Percentiles rank a stretch among this genome's conserved stretches.
Evolutionary conservation across 1,140 invertebrate species (phyloP).

Genomic region (Stenopsyche tienmushanensis): DNA sequence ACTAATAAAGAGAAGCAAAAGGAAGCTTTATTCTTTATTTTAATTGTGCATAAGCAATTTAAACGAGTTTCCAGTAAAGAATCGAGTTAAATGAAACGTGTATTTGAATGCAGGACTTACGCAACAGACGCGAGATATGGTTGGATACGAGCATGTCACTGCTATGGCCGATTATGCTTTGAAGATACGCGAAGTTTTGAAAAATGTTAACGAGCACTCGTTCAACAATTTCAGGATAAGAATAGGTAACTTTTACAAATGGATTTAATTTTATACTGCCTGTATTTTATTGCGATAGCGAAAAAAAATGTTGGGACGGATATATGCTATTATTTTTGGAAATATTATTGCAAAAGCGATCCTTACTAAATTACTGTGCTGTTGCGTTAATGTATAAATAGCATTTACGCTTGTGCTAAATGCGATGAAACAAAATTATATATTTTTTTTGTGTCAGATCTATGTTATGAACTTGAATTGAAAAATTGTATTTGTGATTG

Average conservation of each 20-base stretch:
- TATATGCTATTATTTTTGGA: too few species aligned
- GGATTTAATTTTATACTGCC: constrained; percentile 3
- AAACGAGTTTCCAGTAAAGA: too few species aligned
- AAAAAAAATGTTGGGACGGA: too few species aligned
- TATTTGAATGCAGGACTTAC: constrained; percentile 65
- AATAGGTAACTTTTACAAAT: constrained; percentile 67
- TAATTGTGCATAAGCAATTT: too few species aligned
- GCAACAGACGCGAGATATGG: constrained; percentile 74
- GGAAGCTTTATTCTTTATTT: background rate
- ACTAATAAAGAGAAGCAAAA: background rate
- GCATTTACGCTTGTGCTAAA: too few species aligned
- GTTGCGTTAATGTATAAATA: too few species aligned
- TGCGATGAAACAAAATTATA: too few species aligned
- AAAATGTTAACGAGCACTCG: constrained; percentile 92
- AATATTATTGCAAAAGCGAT: too few species aligned
- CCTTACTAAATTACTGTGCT: too few species aligned
- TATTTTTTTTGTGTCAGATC: too few species aligned
- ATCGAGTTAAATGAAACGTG: background rate
- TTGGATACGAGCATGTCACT: constrained; percentile 75
- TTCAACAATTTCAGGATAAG: constrained; percentile 96
- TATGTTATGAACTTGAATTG: too few species aligned
- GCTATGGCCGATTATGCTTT: constrained; percentile 92
- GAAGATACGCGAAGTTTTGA: constrained; percentile 80
- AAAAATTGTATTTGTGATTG: too few species aligned
- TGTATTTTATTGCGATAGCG: background rate